These are phyloP conservation scores for Pachymerium ferrugineum DNA, from an alignment of 2,888 invertebrate genomes.

Conservation along the genomic window DNA sequence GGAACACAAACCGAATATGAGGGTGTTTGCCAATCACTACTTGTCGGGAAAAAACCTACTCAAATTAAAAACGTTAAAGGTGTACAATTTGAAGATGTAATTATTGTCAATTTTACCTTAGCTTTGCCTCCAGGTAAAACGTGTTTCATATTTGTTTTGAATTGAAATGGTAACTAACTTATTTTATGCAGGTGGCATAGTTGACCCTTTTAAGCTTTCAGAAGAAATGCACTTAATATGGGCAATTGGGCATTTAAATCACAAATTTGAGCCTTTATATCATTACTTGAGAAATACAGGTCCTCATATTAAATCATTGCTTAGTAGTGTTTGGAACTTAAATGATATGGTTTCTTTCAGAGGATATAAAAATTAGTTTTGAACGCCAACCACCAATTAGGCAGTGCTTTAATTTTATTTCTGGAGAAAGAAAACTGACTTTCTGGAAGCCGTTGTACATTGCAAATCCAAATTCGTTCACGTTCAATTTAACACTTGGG, in stretches of 20 bases:
- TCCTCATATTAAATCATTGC: too few relatives aligned
- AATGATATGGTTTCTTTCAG: background rate
- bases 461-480: constrained; percentile 60
- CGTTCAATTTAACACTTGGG: constrained; percentile 84
- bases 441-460: constrained; percentile 54
- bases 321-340: background rate
- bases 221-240: constrained; percentile 56
- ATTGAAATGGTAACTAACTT: too few relatives aligned
- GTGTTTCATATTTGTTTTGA: background rate
- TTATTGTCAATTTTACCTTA: constrained; percentile 26
- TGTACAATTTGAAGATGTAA: background rate
- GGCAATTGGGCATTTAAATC: constrained; percentile 75
- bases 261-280: constrained; percentile 70
- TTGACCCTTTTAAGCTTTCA: background rate
- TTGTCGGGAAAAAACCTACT: background rate
- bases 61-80: background rate
- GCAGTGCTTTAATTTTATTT: constrained; percentile 70
- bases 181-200: constrained; percentile 1
- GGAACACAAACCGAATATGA: background rate
- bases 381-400: constrained; percentile 59
- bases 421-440: constrained; percentile 34
- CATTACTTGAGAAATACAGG: constrained; percentile 52
- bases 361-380: constrained; percentile 56
- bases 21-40: constrained; percentile 9
- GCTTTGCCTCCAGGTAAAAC: constrained; percentile 5